Evolutionary conservation across 1,140 invertebrate species (phyloP).

Genomic region (Holotrichia oblita): DNA sequence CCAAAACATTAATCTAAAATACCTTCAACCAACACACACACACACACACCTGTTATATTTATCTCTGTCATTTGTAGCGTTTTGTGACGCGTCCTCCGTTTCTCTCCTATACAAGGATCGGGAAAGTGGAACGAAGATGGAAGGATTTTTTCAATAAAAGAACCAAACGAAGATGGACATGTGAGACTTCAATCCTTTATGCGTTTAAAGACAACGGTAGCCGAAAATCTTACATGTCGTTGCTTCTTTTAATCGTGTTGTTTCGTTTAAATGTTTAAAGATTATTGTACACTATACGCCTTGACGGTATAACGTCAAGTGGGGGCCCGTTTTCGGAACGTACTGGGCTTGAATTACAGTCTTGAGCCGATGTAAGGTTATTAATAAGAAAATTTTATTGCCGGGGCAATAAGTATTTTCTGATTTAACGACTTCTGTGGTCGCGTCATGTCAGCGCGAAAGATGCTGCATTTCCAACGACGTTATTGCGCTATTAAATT

Average conservation of each 20-base stretch:
- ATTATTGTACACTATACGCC: not conserved
- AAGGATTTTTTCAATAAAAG: not conserved
- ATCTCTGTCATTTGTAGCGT: slow-evolving; percentile 12
- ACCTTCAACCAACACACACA: not conserved
- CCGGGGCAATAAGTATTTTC: not conserved
- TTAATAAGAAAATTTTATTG: slow-evolving; percentile 10
- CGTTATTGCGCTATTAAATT: slow-evolving; percentile 13
- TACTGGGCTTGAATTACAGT: not conserved
- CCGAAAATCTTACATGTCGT: slow-evolving; percentile 7
- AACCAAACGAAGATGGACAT: not conserved
- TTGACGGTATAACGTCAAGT: not conserved
- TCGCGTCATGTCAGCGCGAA: not conserved
- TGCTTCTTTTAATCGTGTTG: slow-evolving; percentile 6
- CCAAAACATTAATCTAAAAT: slow-evolving; percentile 14
- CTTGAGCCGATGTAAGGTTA: not conserved
- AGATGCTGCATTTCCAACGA: not conserved
- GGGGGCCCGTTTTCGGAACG: not conserved
- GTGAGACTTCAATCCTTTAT: slow-evolving; percentile 3
- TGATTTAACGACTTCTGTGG: slow-evolving; percentile 9
- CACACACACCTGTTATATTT: slow-evolving; percentile 10
- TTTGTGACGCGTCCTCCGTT: not conserved
- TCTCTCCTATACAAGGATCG: not conserved
- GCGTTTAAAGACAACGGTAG: not conserved
- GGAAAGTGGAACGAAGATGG: not conserved
- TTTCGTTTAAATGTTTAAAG: not conserved